Percentiles rank a stretch among this genome's conserved stretches.
Conservation (phyloP, 2,888 invertebrate genomes). For the Diadegma fenestrale region DNA sequence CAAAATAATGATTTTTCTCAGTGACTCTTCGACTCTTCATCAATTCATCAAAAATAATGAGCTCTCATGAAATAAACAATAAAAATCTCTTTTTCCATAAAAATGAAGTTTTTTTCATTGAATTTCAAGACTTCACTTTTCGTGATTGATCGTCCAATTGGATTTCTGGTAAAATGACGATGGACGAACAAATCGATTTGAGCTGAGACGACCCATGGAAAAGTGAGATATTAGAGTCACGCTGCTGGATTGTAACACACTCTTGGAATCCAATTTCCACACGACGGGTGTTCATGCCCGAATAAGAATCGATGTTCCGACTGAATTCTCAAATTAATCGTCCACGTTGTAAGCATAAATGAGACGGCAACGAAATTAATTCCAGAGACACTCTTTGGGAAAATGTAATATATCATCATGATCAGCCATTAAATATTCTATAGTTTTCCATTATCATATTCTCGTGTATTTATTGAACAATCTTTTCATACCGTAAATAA, state of each 20-base stretch:
- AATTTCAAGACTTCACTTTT: background rate
- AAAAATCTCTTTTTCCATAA: background rate
- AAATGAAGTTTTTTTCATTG: background rate
- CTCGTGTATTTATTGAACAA: background rate
- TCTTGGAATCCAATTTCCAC: constrained; percentile 16
- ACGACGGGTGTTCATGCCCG: constrained; percentile 28
- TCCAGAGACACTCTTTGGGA: background rate
- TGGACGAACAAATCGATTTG: background rate
- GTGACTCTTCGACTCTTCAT: background rate
- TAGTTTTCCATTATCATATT: background rate
- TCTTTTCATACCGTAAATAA: background rate
- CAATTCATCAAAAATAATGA: background rate
- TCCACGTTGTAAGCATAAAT: constrained; percentile 1
- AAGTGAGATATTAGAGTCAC: constrained; percentile 10
- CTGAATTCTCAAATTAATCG: constrained; percentile 56
- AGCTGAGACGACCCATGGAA: background rate
- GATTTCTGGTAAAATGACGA: background rate
- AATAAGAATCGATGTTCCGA: constrained; percentile 46
- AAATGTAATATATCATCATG: constrained; percentile 35
- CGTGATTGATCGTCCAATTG: background rate
- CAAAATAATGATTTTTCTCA: background rate
- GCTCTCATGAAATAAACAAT: too few relatives aligned
- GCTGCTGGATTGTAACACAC: constrained; percentile 23
- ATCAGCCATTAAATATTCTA: constrained; percentile 6
- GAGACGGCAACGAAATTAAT: constrained; percentile 12